Evolutionary conservation across 2,888 invertebrate species (phyloP), one percentile per base, ranked within the genome.

Genomic region (Amphipyra berbera): DNA sequence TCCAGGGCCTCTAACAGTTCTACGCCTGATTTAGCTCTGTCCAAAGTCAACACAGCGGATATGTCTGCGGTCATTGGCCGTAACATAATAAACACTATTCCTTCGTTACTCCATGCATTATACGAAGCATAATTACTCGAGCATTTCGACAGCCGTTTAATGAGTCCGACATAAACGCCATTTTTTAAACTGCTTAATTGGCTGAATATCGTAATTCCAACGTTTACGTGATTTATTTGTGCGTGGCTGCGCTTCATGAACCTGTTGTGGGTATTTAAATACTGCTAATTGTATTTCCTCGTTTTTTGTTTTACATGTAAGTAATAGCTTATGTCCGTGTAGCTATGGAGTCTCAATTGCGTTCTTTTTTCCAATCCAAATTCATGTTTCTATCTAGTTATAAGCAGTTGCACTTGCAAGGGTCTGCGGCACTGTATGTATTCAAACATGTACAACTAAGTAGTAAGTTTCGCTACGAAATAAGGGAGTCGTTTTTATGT

Each of bases 101-200:
- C 6, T 33, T 10, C 13, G 8, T 21, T 30, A 48, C 47, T 61
- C 27, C 21, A 47, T 12, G 5, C n/a, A 44, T 35, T 21, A 14
- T 30, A 41, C 14, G 27, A 71, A 35, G 3, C 42, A 49, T 13
- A 53, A 44, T 27, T 61, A 46, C n/a, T 53, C 38, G 9, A 42
- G 3, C 7, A 42, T 73, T 73, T 70, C 61, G 13, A 73, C 53
- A 73, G 12, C n/a, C 48, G 35, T 42, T 68, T 68, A 61, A 48
- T 38, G 41, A 73, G 61, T 47, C 55, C 47, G 47, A 44, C 55
- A 41, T 27, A 45, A 48, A 14, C 15, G 38, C 15, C 6, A 47
- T 48, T 69, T 67, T 62, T 65, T 48, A n/a, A 42, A 40, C 33
- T 15, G 40, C 13, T 44, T 68, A 68, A 73, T 70, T 73, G 48